Base-by-base conservation (phyloP, 2,888 invertebrate species). In the Notodonta ziczac region DNA sequence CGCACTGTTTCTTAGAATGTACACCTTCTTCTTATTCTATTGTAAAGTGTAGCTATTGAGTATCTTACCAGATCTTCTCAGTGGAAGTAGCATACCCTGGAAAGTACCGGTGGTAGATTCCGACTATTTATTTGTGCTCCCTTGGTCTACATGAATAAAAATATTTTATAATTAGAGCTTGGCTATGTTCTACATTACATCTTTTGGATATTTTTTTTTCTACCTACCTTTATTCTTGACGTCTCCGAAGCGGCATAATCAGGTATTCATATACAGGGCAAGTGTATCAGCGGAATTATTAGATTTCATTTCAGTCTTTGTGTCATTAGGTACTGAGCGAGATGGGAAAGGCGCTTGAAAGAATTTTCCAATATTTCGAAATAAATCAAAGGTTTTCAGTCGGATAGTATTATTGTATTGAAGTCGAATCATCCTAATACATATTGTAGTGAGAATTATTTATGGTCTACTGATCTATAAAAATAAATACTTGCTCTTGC, bases 211-310 rank as follows among this genome's bases (percentile, higher is more conserved):
- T 5, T 7, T 48, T 5, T 10, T 39, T 54, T 54, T 12, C 14
- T 54, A n/a, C 5, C 4, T 9, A 14, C 32, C 8, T 12, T 2
- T 54, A n/a, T 54, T 54, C n/a, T 39, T 2, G 14, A 39, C 5
- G 2, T 12, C 54, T 54, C 39, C 39, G 54, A 39, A 54, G 39
- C 24, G 14, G 5, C 14, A 5, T 14, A 54, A 39, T 54, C 39
- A 54, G n/a, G 39, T 35, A 54, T 54, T 54, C 39, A 39, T 14
- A 39, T 39, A 54, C 16, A 4, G 32, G 12, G 16, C 12, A 51
- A 52, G 52, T 52, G 14, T 14, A 54, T 39, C 35, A 54, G 54
- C 54, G 6, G 39, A n/a, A 39, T 39, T 54, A 54, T 54, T 54
- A 39, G 54, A 54, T 54, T 54, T 53, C 24, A 53, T 9, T 10